These are phyloP conservation scores for Eonycteris spelaea DNA, from an alignment of 2,113 vertebrate genomes.

Conservation along the genomic window DNA sequence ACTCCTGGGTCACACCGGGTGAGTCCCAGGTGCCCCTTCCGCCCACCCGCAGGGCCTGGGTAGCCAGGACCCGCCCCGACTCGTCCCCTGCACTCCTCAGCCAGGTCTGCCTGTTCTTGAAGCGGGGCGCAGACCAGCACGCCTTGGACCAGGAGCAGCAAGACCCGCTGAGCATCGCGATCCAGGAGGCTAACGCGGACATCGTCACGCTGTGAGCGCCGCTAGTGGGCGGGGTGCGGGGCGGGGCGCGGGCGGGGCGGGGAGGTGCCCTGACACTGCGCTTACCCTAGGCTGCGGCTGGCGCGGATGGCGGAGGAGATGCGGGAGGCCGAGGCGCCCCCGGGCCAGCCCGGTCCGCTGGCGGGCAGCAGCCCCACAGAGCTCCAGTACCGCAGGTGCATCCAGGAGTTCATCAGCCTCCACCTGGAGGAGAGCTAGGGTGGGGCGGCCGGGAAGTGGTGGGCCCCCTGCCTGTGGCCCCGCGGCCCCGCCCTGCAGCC, in stretches of 20 bases:
- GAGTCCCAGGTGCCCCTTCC: conserved; percentile 75
- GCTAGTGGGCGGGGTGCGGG: neutral
- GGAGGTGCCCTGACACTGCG: accelerated
- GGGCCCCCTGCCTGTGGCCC: neutral
- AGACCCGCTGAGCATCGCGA: conserved; percentile 94
- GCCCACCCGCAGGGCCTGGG: conserved; percentile 68
- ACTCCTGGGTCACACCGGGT: conserved; percentile 94
- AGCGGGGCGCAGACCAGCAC: conserved; percentile 93
- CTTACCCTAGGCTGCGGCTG: conserved; percentile 89
- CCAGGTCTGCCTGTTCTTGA: conserved; percentile 97
- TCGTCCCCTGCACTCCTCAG: conserved; percentile 76
- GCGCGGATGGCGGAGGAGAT: conserved; percentile 98
- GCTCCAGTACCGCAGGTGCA: conserved; percentile 96
- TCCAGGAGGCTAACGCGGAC: conserved; percentile 96
- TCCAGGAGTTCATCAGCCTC: conserved; percentile 98
- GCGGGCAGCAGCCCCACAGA: conserved; percentile 95
- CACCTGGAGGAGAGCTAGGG: conserved; percentile 93
- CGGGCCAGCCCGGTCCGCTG: conserved; percentile 93
- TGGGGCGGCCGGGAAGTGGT: neutral
- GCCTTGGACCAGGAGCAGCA: conserved; percentile 91
- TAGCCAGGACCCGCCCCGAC: conserved; percentile 71
- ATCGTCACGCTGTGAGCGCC: conserved; percentile 94
- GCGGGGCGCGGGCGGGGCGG: accelerated
- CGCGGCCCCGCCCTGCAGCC: conserved; percentile 33
- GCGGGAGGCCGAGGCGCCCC: conserved; percentile 93